Base-by-base conservation (phyloP, 2,113 vertebrate species). In the Triplophysa dalaica region DNA sequence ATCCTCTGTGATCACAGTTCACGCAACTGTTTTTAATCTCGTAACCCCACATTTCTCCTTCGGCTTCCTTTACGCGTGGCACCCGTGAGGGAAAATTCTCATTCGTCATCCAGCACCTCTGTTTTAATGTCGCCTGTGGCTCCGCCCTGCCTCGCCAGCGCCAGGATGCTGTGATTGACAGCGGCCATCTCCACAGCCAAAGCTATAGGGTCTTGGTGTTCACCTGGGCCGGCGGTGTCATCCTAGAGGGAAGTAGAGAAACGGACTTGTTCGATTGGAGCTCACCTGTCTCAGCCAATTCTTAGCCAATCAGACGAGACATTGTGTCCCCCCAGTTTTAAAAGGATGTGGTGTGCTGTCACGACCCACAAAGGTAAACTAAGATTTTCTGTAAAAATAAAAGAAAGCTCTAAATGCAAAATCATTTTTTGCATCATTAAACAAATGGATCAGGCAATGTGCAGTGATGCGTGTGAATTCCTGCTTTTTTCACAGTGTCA, bases 81-180 rank as follows among this genome's bases (percentile, higher is more conserved):
- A 45, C 64, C 14, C 3, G 7, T 48, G 65, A 79, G 38, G 33
- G 33, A 26, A 19, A 22, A 60, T 69, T 69, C 79, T 98, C 94
- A 98, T 93, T 98, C 96, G 26, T 98, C 95, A 45, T 98, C 97
- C 83, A 96, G 93, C 89, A 93, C 95, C 91, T 99, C 98, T 88
- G 94, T 96, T 94, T 99, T 99, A 94, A 99, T 97, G 88, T 96
- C 94, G 74, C 81, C 16, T 61, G 60, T 24, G 60, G 86, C 29
- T 19, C 76, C 50, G 58, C 81, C 89, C 92, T 96, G 96, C 87
- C 91, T 91, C 88, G 94, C 94, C 88, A 96, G 85, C 0, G 94
- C 94, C 86, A 95, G 89, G 92, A 95, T 95, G 89, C 93, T 94
- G 91, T 97, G 94, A 90, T 95, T 95, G 89, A 94, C 95, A 0